Percentiles rank a stretch among this genome's conserved stretches.
These are phyloP conservation scores for Paramuricea clavata DNA, from an alignment of 92 coral and sea anemone genomes.

Conservation along the genomic window DNA sequence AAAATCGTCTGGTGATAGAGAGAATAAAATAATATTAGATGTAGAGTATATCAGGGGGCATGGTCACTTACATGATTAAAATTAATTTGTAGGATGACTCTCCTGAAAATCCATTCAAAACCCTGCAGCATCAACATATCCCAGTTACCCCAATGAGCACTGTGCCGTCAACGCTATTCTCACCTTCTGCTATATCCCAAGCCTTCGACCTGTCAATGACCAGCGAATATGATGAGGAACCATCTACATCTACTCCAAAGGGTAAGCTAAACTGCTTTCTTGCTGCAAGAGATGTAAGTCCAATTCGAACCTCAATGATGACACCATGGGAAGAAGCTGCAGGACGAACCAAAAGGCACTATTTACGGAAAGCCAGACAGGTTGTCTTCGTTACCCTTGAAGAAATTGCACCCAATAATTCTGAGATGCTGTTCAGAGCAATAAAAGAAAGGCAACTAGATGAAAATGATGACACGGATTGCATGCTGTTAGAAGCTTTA, in stretches of 20 bases:
- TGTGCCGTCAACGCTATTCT: constrained; percentile 6
- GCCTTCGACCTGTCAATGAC: not conserved
- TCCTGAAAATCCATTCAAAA: not conserved
- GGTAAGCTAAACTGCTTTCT: constrained; percentile 60
- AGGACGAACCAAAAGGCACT: constrained; percentile 59
- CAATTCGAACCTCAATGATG: constrained; percentile 49
- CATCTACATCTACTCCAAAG: constrained; percentile 12
- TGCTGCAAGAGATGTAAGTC: constrained; percentile 65
- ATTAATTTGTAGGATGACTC: not conserved
- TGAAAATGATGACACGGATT: constrained; percentile 46
- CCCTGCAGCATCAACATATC: not conserved
- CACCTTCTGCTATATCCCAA: not conserved
- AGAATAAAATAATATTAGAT: too few species aligned
- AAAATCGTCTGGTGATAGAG: too few species aligned
- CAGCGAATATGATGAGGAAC: not conserved
- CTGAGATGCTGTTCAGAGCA: constrained; percentile 55
- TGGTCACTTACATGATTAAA: too few species aligned
- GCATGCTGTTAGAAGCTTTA: constrained; percentile 55
- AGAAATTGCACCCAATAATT: constrained; percentile 54
- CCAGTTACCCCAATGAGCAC: too few species aligned
- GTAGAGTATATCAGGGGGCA: too few species aligned
- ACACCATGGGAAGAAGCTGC: constrained; percentile 62
- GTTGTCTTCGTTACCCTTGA: constrained; percentile 50
- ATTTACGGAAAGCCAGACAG: constrained; percentile 64
- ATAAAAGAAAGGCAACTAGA: constrained; percentile 29